Evolutionary conservation across 2,888 invertebrate species (phyloP), one percentile per base, ranked within the genome.

Genomic region (Drosophila anomalata): DNA sequence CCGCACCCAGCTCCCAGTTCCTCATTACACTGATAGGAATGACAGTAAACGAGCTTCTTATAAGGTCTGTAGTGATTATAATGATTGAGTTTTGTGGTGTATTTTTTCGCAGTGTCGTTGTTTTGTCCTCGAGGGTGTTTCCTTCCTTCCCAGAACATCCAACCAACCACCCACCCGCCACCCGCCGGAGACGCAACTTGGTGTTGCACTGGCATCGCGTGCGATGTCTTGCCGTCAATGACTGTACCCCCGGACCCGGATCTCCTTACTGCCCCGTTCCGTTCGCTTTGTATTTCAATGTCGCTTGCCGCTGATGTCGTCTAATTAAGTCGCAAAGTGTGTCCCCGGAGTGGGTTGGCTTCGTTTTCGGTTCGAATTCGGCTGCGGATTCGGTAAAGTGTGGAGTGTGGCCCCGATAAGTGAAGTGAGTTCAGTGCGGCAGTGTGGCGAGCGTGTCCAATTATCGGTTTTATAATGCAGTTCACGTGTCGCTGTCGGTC

Each of bases 321-420:
- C 82, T 84, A 86, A 84, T 86, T 84, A 84, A 84, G 87, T 84
- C 74, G 75, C 79, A 75, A 86, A 84, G 81, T 84, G 87, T 86
- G 87, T 75, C 81, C 77, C 78, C 72, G 62, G 52, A 42, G 33
- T 46, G 52, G 74, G 74, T 66, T 75, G 73, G 60, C 26, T 52
- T 81, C 75, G 67, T 22, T 74, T 62, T 73, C 60, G 70, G 61
- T 77, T 72, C 66, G 54, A 42, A 60, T 65, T 52, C 42, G 58
- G 54, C n/a, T 29, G 14, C 17, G 68, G 73, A 68, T 69, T 17
- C 52, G 22, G 33, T 12, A 69, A 53, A 73, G 58, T 77, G 72
- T 52, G 81, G 59, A 75, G 77, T 77, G 84, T 77, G 81, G 63
- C 75, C 59, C 57, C 77, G 82, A 82, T 85, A 85, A 85, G 78